Conservation (phyloP, 2,888 invertebrate species). For the Drosophila anomalata region DNA sequence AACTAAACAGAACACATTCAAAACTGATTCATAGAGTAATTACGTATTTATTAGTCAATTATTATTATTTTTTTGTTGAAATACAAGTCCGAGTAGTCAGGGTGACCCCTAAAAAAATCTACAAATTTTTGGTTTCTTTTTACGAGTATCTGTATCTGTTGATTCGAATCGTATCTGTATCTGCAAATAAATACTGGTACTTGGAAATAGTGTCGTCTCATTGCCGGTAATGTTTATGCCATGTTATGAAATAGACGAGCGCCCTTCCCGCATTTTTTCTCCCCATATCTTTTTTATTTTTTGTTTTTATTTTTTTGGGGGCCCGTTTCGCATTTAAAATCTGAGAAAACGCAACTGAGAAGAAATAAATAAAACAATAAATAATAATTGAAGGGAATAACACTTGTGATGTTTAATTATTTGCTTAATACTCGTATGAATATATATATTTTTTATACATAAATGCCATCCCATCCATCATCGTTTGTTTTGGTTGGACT, state of each 20-base stretch:
- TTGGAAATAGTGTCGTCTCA: slow-evolving; percentile 54
- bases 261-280: slow-evolving; percentile 33
- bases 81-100: slow-evolving; percentile 6
- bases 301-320: slow-evolving; percentile 40
- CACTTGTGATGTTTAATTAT: slow-evolving; percentile 28
- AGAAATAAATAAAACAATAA: slow-evolving; percentile 21
- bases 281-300: too few relatives aligned
- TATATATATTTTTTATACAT: not conserved
- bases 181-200: slow-evolving; percentile 25
- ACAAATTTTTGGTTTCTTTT: not conserved
- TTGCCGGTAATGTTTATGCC: slow-evolving; percentile 55
- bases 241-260: slow-evolving; percentile 71
- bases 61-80: slow-evolving; percentile 3
- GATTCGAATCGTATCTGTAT: slow-evolving; percentile 12
- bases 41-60: not conserved
- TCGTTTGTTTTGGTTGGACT: slow-evolving; percentile 37
- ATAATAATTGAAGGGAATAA: slow-evolving; percentile 16
- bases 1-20: not conserved
- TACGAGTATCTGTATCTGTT: not conserved
- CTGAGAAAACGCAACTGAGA: slow-evolving; percentile 4
- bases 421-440: slow-evolving; percentile 7
- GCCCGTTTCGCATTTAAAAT: slow-evolving; percentile 48
- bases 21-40: not conserved
- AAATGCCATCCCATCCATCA: slow-evolving; percentile 19
- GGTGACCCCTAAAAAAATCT: not conserved